These are phyloP conservation scores for Speoplatyrhinus poulsoni DNA, from an alignment of 2,113 vertebrate genomes.

Conservation along the genomic window DNA sequence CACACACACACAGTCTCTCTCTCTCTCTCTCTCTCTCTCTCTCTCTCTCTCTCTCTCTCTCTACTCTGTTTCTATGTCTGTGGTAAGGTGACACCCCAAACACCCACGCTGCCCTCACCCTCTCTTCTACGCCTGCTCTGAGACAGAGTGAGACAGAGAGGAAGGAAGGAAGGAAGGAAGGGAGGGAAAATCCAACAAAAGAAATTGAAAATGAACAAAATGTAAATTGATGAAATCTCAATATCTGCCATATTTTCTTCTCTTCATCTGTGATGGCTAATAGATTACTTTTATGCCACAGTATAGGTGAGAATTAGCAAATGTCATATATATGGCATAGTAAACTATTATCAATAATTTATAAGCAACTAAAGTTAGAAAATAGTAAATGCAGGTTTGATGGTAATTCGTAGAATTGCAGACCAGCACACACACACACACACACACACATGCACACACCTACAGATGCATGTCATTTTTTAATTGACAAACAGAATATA, in stretches of 20 bases:
- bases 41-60: conserved; percentile 46
- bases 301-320: too few relatives aligned
- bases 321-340: too few relatives aligned
- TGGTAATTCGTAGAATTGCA: neutral
- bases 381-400: too few relatives aligned
- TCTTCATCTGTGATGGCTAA: too few relatives aligned
- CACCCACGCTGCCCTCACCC: conserved; percentile 61
- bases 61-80: conserved; percentile 37
- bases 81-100: conserved; percentile 66
- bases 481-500: too few relatives aligned
- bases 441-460: conserved; percentile 29
- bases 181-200: neutral
- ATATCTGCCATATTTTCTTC: too few relatives aligned
- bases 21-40: conserved; percentile 52
- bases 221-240: neutral
- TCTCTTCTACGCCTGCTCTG: conserved; percentile 53
- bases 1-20: too few relatives aligned
- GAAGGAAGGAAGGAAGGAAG: conserved; percentile 1
- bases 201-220: conserved; percentile 2
- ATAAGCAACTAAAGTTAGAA: too few relatives aligned
- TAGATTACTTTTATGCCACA: too few relatives aligned
- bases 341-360: too few relatives aligned
- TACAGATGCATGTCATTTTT: neutral
- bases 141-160: conserved; percentile 33
- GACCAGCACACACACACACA: conserved; percentile 16